Evolutionary conservation across 2,113 vertebrate species (phyloP).

Genomic region (Percopsis transmontana): DNA sequence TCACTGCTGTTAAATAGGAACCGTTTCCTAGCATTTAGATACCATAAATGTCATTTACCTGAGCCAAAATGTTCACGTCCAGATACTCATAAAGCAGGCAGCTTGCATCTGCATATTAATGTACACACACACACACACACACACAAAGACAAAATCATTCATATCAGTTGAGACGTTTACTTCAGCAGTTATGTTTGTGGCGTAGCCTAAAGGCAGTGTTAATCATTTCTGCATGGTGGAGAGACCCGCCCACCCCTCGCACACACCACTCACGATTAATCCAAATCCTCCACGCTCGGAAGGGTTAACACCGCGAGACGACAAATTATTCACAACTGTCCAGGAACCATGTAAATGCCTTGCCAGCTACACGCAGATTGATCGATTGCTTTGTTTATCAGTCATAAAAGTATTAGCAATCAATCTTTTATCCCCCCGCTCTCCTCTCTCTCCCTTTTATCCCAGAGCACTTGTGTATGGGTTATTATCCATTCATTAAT

Average conservation of each 20-base stretch:
- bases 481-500: conserved; percentile 80
- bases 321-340: conserved; percentile 69
- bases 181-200: conserved; percentile 76
- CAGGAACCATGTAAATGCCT: conserved; percentile 67
- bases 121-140: conserved; percentile 8
- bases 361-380: conserved; percentile 63
- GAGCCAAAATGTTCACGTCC: conserved; percentile 16
- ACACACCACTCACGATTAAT: conserved; percentile 70
- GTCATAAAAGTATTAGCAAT: conserved; percentile 80
- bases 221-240: conserved; percentile 74
- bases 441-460: conserved; percentile 26
- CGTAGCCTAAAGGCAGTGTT: conserved; percentile 66
- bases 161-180: conserved; percentile 65
- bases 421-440: conserved; percentile 58
- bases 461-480: conserved; percentile 62
- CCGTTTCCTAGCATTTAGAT: not conserved
- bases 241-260: conserved; percentile 67
- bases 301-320: conserved; percentile 70
- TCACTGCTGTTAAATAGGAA: no score
- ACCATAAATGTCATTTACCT: not conserved
- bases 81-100: not conserved
- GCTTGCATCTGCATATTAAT: not conserved
- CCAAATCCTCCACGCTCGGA: conserved; percentile 71
- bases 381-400: conserved; percentile 81
- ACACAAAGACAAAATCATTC: conserved; percentile 41